Evolutionary conservation across 2,888 invertebrate genomes (phyloP), one percentile per base, ranked within the genome.

Genomic region (Aphrophora alni): DNA sequence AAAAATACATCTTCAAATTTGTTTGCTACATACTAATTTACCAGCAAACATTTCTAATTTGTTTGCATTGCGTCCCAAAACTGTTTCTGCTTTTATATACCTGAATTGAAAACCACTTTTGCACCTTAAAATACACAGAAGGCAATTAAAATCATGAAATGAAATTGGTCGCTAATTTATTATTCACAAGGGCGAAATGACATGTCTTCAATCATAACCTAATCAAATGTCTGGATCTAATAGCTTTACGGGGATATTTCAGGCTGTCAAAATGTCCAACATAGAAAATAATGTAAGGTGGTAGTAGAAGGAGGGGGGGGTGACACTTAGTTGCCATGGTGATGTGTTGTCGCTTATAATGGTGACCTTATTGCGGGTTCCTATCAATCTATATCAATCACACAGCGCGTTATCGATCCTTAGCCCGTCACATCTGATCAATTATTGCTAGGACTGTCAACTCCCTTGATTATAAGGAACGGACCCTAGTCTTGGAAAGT

Each of bases 321-420:
- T 38, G 77, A 77, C 77, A 73, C 80, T 77, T 76, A 51, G 80
- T 80, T 77, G 80, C 80, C 69, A 80, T 80, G 80, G 77, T 51
- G 59, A 80, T 44, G 27, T 38, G 77, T 77, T 59, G 59, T 59
- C 59, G 59, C 59, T 59, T 77, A 77, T 77, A 77, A 77, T 77
- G 77, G 77, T 77, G 77, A 77, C 77, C 77, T 77, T 77, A 77
- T 77, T 77, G 77, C 77, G 27, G 77, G 77, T 38, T 59, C 59
- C 59, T 38, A 77, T 77, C 68, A 69, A 71, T 77, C 77, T 77
- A 69, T 77, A 77, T 77, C 77, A 77, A 77, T 77, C 77, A 77
- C 69, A 26, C 71, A 5, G 5, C 69, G 69, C 70, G 38, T 33
- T 69, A 77, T 77, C 77, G 77, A 69, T 24, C 75, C 44, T 3